Percentiles rank a stretch among this genome's conserved stretches.
phyloP scores from a whole-genome alignment of 2,797 vertebrate genomes.

The Cetoscarus ocellatus region DNA sequence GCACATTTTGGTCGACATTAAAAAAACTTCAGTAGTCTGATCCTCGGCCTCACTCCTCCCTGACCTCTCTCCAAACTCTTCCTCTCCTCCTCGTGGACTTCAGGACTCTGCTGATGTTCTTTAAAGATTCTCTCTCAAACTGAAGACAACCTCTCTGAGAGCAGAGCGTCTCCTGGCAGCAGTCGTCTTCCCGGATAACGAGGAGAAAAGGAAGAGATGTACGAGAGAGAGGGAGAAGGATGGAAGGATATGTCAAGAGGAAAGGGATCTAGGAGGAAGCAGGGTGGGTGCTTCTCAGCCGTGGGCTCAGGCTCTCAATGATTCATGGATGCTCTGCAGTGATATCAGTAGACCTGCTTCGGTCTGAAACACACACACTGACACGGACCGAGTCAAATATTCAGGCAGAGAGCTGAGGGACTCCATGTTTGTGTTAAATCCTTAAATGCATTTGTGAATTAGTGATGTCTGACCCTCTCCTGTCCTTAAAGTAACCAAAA shows the following conservation, averaged over 20 bases:
- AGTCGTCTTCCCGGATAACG: conserved; percentile 35
- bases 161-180: conserved; percentile 27
- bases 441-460: conserved; percentile 7
- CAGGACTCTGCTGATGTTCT: conserved; percentile 13
- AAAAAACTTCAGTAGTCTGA: not conserved
- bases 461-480: conserved; percentile 7
- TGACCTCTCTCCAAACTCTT: conserved; percentile 17
- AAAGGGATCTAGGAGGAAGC: conserved; percentile 19
- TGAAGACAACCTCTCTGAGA: conserved; percentile 19
- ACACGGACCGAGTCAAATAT: conserved; percentile 9
- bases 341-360: conserved; percentile 34
- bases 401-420: conserved; percentile 3
- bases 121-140: conserved; percentile 27
- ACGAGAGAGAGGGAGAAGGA: not conserved
- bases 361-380: conserved; percentile 3
- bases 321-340: conserved; percentile 51
- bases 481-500: not conserved
- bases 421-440: conserved; percentile 22
- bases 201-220: conserved; percentile 20
- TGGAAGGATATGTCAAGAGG: not conserved
- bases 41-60: not conserved
- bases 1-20: too few relatives aligned
- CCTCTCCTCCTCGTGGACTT: conserved; percentile 22
- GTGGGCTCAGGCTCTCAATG: conserved; percentile 43
- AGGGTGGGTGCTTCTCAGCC: conserved; percentile 7